These are phyloP conservation scores for Falco biarmicus DNA, from an alignment of 2,797 vertebrate genomes.

Conservation along the genomic window DNA sequence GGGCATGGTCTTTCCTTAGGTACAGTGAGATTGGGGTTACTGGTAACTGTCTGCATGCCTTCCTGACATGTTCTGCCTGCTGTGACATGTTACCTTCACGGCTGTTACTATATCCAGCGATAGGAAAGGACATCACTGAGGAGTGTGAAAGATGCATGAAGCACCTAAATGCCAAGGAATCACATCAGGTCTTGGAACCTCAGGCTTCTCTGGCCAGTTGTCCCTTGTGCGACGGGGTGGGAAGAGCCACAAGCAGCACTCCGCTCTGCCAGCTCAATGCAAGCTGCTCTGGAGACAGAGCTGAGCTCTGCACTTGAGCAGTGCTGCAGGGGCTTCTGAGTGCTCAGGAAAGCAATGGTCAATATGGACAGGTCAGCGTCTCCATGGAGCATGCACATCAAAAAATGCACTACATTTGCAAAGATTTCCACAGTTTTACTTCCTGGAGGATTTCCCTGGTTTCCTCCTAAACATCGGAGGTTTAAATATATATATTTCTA, in stretches of 20 bases:
- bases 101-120: background rate
- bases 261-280: background rate
- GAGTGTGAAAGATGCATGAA: background rate
- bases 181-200: background rate
- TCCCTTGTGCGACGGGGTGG: background rate
- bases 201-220: background rate
- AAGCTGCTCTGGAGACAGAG: conserved; percentile 11
- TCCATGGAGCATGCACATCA: conserved; percentile 39
- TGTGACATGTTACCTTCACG: background rate
- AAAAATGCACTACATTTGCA: conserved; percentile 46
- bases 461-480: conserved; percentile 53
- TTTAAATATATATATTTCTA: conserved; percentile 46
- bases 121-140: background rate
- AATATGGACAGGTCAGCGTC: conserved; percentile 1
- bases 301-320: background rate
- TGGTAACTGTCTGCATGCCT: background rate
- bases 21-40: background rate
- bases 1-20: background rate
- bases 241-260: background rate
- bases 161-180: conserved; percentile 6
- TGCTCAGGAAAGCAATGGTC: conserved; percentile 30
- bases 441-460: conserved; percentile 57
- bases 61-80: background rate
- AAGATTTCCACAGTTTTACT: conserved; percentile 66
- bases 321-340: conserved; percentile 3